Conservation (phyloP, 2,113 vertebrate genomes). For the Rhagologus leucostigma region DNA sequence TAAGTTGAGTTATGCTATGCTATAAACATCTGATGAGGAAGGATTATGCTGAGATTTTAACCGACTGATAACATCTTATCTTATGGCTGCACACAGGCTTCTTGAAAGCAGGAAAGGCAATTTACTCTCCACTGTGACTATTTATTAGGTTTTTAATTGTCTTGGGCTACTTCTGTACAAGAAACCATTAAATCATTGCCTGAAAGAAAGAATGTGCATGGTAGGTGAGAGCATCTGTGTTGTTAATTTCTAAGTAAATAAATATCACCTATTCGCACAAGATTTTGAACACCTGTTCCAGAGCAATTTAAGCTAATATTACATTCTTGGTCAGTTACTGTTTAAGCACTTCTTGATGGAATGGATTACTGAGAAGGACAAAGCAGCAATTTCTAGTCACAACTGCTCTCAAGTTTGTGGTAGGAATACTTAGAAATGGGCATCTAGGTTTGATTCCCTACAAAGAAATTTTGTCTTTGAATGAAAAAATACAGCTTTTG, state of each 20-base stretch:
- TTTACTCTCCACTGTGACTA: conserved; percentile 59
- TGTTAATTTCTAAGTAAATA: conserved; percentile 60
- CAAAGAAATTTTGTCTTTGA: neutral
- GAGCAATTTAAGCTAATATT: conserved; percentile 11
- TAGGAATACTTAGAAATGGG: neutral
- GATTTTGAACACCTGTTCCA: neutral
- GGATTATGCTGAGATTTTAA: conserved; percentile 26
- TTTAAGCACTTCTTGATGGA: neutral
- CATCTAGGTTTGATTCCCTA: neutral
- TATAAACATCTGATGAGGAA: neutral
- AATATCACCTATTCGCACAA: conserved; percentile 37
- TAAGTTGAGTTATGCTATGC: neutral
- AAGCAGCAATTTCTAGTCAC: neutral
- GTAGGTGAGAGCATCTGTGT: conserved; percentile 25
- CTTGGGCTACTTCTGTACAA: conserved; percentile 36
- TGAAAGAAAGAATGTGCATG: conserved; percentile 7
- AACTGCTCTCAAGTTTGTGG: neutral
- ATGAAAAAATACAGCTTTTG: neutral
- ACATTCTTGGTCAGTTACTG: neutral
- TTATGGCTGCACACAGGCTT: neutral
- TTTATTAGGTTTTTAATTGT: conserved; percentile 71
- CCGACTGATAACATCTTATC: conserved; percentile 46
- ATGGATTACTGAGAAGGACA: neutral
- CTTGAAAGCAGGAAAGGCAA: conserved; percentile 23
- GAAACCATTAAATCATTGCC: conserved; percentile 55